These are phyloP conservation scores for Pluvialis apricaria DNA, from an alignment of 2,113 vertebrate species.

Conservation along the genomic window DNA sequence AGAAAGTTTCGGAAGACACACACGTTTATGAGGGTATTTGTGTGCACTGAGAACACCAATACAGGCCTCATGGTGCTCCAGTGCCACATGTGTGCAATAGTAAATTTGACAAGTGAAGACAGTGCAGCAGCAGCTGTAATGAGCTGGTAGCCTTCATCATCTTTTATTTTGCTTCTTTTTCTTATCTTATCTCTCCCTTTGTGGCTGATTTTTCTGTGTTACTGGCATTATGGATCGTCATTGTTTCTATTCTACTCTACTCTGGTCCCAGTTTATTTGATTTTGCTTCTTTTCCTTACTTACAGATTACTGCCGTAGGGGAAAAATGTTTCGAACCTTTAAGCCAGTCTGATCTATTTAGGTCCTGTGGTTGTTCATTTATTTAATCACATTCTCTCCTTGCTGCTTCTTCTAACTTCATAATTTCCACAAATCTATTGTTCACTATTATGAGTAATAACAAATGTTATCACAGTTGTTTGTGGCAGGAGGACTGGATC, in stretches of 20 bases:
- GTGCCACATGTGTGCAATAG: accelerated
- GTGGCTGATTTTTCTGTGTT: not conserved
- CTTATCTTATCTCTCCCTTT: not conserved
- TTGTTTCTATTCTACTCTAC: not conserved
- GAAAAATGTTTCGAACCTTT: not conserved
- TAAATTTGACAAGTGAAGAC: not conserved
- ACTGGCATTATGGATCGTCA: not conserved
- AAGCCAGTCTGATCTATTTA: not conserved
- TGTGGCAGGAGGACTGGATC: not conserved
- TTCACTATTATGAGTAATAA: not conserved
- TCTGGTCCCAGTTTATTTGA: not conserved
- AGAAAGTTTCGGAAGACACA: not conserved
- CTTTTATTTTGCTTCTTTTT: not conserved
- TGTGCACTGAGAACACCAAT: not conserved
- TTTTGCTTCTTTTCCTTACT: not conserved
- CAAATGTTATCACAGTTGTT: not conserved
- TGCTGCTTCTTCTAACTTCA: not conserved
- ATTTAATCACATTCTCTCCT: not conserved
- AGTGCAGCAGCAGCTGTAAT: not conserved
- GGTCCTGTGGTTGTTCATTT: not conserved
- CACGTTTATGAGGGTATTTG: accelerated
- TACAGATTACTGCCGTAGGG: not conserved
- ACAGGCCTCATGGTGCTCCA: accelerated
- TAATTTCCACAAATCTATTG: not conserved
- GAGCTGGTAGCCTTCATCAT: not conserved